Evolutionary conservation across 2,888 invertebrate species (phyloP), one percentile per base, ranked within the genome.

Genomic region (Chirona hameri): DNA sequence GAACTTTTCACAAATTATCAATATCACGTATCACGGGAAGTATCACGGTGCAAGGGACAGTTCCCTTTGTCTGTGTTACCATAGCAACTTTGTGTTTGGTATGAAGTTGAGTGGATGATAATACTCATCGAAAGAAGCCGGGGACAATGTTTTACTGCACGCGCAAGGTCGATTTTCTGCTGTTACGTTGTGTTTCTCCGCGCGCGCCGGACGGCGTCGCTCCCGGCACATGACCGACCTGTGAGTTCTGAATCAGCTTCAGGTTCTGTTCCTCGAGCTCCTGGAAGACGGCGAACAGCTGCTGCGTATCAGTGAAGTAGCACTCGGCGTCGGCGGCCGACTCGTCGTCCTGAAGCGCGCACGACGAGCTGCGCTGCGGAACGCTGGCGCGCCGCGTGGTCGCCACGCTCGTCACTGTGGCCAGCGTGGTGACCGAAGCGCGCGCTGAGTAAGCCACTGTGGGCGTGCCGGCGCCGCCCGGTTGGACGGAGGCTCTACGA

Each of bases 191-290:
- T n/a, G n/a, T n/a, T n/a, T n/a, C n/a, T n/a, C n/a, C n/a, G n/a
- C 39, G 39, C 4, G 7, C 39, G 39, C 65, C 65, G 65, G 65
- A 27, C 27, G 1, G 27, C 27, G 27, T 12, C 65, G 27, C 0
- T 27, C 65, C 2, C 72, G 21, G 18, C 31, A 29, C 7, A n/a
- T 10, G 29, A 72, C 76, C 2, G 10, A 76, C 76, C 76, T 76
- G 76, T 24, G 76, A 80, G 48, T 80, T 48, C 80, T 80, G 48
- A 14, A 80, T 80, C 52, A 80, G 55, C 80, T 80, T 80, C 27
- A 80, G 80, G 80, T 80, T 80, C 48, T 80, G 52, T 15, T 80
- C 80, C 52, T 80, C 80, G n/a, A 80, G 52, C 29, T 80, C 80
- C 15, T 27, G 48, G 27, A 80, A 80, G 29, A 80, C 52, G 52